These are phyloP conservation scores for Tricholauxania praeusta DNA, from an alignment of 2,888 invertebrate species.

Conservation along the genomic window DNA sequence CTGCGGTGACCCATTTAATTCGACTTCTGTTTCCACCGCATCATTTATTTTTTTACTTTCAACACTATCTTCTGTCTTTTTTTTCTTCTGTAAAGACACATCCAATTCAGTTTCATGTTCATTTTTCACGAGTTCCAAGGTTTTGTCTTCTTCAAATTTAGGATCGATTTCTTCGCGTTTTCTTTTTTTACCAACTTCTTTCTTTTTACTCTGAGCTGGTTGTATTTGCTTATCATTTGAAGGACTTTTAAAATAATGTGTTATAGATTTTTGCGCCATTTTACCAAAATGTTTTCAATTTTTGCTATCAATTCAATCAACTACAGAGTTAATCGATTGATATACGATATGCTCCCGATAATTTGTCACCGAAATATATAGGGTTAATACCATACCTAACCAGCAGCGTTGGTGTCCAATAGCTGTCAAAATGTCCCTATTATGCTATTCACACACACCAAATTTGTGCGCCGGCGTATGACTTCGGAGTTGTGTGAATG, in stretches of 20 bases:
- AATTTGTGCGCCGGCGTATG: too few species aligned
- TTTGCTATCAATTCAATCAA: too few species aligned
- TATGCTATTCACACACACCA: too few species aligned
- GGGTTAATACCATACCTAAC: too few species aligned
- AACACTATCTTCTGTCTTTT: neutral
- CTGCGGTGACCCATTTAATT: too few species aligned
- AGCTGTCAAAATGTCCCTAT: too few species aligned
- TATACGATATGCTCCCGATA: too few species aligned
- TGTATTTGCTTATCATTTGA: neutral
- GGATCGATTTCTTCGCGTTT: neutral
- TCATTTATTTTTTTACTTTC: neutral
- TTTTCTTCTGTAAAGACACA: neutral
- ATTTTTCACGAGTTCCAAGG: neutral
- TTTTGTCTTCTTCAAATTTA: too few species aligned
- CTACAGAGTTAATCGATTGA: too few species aligned
- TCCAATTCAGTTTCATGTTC: neutral
- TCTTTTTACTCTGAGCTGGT: neutral
- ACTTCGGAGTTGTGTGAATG: too few species aligned
- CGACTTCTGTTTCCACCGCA: neutral
- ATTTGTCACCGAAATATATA: too few species aligned
- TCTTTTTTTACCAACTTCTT: neutral
- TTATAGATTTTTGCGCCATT: constrained; percentile 15
- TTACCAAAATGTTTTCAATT: neutral
- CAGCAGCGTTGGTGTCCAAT: too few species aligned
- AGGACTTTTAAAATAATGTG: constrained; percentile 5